These are phyloP conservation scores for Vollenhovia emeryi DNA, from an alignment of 1,140 invertebrate species.

Conservation along the genomic window DNA sequence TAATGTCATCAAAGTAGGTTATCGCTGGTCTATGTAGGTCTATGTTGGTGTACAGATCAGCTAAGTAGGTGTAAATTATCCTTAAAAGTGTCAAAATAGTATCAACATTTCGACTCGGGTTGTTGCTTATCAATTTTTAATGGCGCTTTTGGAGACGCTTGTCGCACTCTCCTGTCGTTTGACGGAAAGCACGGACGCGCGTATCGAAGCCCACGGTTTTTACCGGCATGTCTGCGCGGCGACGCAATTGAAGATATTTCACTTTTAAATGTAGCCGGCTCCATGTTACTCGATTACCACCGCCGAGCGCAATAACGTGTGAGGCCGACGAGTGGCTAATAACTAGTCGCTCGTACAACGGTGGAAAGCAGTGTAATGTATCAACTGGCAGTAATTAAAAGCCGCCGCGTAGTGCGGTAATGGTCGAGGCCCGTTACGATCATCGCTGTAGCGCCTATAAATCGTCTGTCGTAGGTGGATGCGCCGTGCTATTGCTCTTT, in stretches of 20 bases:
- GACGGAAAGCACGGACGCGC: neutral
- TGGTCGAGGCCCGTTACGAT: slow-evolving; percentile 66
- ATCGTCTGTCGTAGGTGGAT: slow-evolving; percentile 59
- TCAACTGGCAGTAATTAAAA: slow-evolving; percentile 74
- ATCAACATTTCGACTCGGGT: too few relatives aligned
- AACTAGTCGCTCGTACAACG: slow-evolving; percentile 55
- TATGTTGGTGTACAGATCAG: too few relatives aligned
- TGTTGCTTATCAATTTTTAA: neutral
- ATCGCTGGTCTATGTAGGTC: too few relatives aligned
- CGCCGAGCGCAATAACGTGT: slow-evolving; percentile 59
- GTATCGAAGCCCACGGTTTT: slow-evolving; percentile 7
- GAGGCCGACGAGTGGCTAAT: slow-evolving; percentile 67
- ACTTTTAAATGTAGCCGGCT: slow-evolving; percentile 35
- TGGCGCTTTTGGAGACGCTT: neutral
- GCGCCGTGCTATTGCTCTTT: slow-evolving; percentile 10
- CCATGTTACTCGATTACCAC: slow-evolving; percentile 39
- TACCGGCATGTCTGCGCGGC: neutral
- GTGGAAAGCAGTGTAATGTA: slow-evolving; percentile 63
- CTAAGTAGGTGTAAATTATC: too few relatives aligned
- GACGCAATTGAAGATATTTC: slow-evolving; percentile 45
- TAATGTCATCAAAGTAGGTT: too few relatives aligned
- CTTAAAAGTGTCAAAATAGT: too few relatives aligned
- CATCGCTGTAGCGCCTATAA: slow-evolving; percentile 65
- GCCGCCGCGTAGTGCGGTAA: slow-evolving; percentile 67
- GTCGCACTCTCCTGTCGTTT: neutral